Evolutionary conservation across 2,888 invertebrate genomes (phyloP).

Genomic region (Vanessa cardui): DNA sequence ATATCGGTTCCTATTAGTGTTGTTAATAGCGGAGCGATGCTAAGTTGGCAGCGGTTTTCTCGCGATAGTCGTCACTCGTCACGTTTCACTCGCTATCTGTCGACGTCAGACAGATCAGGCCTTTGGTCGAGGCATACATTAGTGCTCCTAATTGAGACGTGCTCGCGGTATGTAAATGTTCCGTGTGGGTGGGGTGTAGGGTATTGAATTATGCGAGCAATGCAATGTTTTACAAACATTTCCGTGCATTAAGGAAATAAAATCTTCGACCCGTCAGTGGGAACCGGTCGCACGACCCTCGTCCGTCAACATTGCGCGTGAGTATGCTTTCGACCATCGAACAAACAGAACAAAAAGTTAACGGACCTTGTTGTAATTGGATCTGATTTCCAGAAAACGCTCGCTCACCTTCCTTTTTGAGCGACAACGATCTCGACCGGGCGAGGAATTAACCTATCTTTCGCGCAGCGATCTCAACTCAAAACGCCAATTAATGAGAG

Average conservation of each 20-base stretch:
- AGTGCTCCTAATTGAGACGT: constrained; percentile 83
- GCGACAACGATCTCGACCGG: constrained; percentile 79
- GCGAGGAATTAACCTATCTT: constrained; percentile 83
- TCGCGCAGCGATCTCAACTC: constrained; percentile 81
- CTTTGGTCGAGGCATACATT: constrained; percentile 81
- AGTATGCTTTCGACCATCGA: constrained; percentile 59
- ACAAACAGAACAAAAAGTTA: constrained; percentile 81
- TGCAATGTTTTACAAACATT: constrained; percentile 59
- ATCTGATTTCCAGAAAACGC: constrained; percentile 83
- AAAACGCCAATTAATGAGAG: constrained; percentile 83
- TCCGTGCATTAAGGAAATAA: constrained; percentile 50
- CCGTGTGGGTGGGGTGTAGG: constrained; percentile 78
- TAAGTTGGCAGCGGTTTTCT: constrained; percentile 62
- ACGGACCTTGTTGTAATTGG: constrained; percentile 81
- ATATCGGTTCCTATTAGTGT: constrained; percentile 75
- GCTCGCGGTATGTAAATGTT: constrained; percentile 80
- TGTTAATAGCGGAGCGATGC: constrained; percentile 74
- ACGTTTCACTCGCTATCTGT: constrained; percentile 78
- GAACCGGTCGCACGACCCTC: constrained; percentile 55
- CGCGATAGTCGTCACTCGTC: constrained; percentile 79
- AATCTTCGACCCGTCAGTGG: constrained; percentile 55
- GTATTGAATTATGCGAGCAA: constrained; percentile 65
- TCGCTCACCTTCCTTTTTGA: constrained; percentile 81
- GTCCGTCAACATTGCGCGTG: constrained; percentile 74
- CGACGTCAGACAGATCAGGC: constrained; percentile 77